Base-by-base conservation (phyloP, 1,140 invertebrate species). In the Drosophila simulans region DNA sequence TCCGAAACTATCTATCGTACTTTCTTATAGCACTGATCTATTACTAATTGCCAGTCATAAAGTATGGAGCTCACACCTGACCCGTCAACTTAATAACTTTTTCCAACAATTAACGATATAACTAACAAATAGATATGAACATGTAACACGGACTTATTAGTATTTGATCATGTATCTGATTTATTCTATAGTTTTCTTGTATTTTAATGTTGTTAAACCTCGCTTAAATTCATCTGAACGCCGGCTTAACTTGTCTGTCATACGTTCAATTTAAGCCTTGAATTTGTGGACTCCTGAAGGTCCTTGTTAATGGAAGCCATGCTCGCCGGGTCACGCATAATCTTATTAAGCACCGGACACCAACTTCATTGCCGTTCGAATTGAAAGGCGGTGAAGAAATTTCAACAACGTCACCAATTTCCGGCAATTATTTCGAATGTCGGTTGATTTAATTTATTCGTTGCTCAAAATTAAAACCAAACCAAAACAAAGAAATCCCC, bases 401-500 rank as follows among this genome's bases (percentile, higher is more conserved):
- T 68, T 77, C 59, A 79, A 66, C 81, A 68, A 69, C 63, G 82
- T 83, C 83, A 69, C 60, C 82, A 88, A 88, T 88, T 89, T 83
- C 83, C 84, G 84, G 76, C 85, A 88, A 88, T 88, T 88, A 88
- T 88, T 88, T 84, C 42, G 58, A 80, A 80, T 88, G 84, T 89
- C 80, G 84, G 84, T 89, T 86, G 84, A 88, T 88, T 88, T 88
- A 88, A 88, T 88, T 88, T 88, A 90, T 89, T 85, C 77, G 84
- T 80, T 80, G 73, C 77, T 90, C 73, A 85, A 90, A 89, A 89
- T 89, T 90, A 89, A 89, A 89, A 90, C 74, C 77, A 74, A 81
- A 68, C 39, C 70, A 77, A 89, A 85, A 79, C 77, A 90, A 72
- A 81, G 75, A 85, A 90, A 90, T 90, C 85, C 85, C 77, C 85